Evolutionary conservation across 1,140 invertebrate species (phyloP), one percentile per base, ranked within the genome.

Genomic region (Bombus turneri): DNA sequence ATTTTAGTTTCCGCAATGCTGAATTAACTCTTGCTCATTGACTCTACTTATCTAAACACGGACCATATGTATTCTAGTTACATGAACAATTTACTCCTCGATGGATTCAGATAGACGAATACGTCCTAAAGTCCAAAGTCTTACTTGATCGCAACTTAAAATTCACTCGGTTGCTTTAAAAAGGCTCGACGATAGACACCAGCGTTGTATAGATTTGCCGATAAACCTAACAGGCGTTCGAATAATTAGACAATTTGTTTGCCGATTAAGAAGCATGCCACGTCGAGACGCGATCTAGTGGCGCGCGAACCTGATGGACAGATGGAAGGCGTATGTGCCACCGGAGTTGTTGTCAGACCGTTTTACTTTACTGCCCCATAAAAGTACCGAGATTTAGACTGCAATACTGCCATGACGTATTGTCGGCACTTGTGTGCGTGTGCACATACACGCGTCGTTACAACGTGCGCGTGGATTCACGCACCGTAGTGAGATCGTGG

Each of bases 301-400:
- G 76, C 88, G 86, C 72, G 76, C 76, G 76, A 83, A 57, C 75
- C 62, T 84, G 90, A 91, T 82, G 88, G 88, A 88, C 88, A 90
- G 86, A 91, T 90, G 90, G 86, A 90, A 91, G 81, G 86, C 90
- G 89, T 88, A 90, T 88, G 71, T 88, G 88, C 88, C 85, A 88
- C 81, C 86, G 85, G 81, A 88, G 89, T 92, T 93, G 92, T 93
- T 93, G 92, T 93, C 92, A 92, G 94, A 94, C 91, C 94, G 93
- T 95, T 95, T 95, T 95, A 95, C 94, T 95, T 95, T 95, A 95
- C 93, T 95, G 93, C 92, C 83, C 94, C 93, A 94, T 95, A 95
- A 95, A 95, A 94, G 93, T 94, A 94, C 94, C 92, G 92, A 95
- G 94, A 94, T 95, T 94, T 94, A 95, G 93, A 95, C 93, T 94